These are phyloP conservation scores for Melanotus villosus DNA, from an alignment of 2,888 invertebrate genomes.

Conservation along the genomic window DNA sequence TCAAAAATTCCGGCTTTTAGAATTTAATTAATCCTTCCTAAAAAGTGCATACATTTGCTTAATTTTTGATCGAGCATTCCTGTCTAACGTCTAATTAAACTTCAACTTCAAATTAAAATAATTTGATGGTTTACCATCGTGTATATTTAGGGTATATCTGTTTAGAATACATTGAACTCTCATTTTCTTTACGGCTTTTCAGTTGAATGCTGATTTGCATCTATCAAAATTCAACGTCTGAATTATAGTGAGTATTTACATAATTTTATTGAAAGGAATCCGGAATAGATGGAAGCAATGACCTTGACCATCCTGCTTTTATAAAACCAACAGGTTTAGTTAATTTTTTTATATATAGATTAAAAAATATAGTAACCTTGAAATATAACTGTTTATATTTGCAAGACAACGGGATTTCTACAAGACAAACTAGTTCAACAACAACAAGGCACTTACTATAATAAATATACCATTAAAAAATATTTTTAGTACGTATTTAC, in stretches of 20 bases:
- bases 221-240: slow-evolving; percentile 24
- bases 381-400: background rate
- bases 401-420: background rate
- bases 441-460: background rate
- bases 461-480: too few relatives aligned
- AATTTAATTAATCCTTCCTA: too few relatives aligned
- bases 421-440: background rate
- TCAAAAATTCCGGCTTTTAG: too few relatives aligned
- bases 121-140: too few relatives aligned
- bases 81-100: too few relatives aligned
- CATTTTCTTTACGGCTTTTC: slow-evolving; percentile 19
- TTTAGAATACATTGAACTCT: slow-evolving; percentile 30
- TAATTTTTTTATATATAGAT: background rate
- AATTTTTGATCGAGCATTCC: too few relatives aligned
- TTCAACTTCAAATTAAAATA: too few relatives aligned
- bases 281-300: slow-evolving; percentile 31
- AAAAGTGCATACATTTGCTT: too few relatives aligned
- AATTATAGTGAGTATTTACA: slow-evolving; percentile 20
- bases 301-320: slow-evolving; percentile 16
- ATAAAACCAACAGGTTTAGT: background rate
- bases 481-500: too few relatives aligned
- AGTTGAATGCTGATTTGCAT: slow-evolving; percentile 20
- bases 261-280: slow-evolving; percentile 27
- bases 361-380: slow-evolving; percentile 1
- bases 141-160: too few relatives aligned